A percentile compares a stretch with the other conserved stretches of the same genome.
Conservation (phyloP, 2,113 vertebrate genomes). For the Dicaeum eximium region DNA sequence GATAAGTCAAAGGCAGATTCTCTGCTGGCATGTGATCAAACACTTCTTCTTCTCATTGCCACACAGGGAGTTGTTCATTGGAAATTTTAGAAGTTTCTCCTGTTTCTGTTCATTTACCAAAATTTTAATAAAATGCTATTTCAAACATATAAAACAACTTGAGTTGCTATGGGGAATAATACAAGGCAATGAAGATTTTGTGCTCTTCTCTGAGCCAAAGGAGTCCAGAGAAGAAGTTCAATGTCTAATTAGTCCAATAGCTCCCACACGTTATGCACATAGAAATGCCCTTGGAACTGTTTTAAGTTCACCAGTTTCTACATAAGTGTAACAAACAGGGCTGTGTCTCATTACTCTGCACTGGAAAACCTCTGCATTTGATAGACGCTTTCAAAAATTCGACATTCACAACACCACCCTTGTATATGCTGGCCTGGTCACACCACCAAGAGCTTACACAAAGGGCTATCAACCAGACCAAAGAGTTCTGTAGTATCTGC, state of each 20-base stretch:
- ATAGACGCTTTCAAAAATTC: background rate
- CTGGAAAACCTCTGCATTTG: background rate
- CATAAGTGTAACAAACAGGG: background rate
- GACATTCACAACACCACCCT: background rate
- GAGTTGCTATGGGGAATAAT: background rate
- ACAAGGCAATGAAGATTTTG: background rate
- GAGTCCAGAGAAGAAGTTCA: background rate
- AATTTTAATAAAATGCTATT: background rate
- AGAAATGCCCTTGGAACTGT: background rate
- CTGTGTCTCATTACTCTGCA: background rate
- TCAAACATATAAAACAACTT: background rate
- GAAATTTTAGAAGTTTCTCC: background rate
- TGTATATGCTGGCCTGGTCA: background rate
- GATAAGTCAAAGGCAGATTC: background rate
- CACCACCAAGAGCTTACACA: background rate
- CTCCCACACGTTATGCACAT: background rate
- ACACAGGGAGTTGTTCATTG: background rate
- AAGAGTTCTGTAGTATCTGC: background rate
- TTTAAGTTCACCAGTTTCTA: background rate
- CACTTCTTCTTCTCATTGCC: background rate
- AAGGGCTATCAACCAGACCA: background rate
- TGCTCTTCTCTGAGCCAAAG: background rate
- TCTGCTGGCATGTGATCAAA: background rate
- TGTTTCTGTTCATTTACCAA: background rate
- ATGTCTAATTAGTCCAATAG: background rate